These are phyloP conservation scores for Etheostoma nigrum DNA, from an alignment of 2,797 vertebrate genomes.

Conservation along the genomic window DNA sequence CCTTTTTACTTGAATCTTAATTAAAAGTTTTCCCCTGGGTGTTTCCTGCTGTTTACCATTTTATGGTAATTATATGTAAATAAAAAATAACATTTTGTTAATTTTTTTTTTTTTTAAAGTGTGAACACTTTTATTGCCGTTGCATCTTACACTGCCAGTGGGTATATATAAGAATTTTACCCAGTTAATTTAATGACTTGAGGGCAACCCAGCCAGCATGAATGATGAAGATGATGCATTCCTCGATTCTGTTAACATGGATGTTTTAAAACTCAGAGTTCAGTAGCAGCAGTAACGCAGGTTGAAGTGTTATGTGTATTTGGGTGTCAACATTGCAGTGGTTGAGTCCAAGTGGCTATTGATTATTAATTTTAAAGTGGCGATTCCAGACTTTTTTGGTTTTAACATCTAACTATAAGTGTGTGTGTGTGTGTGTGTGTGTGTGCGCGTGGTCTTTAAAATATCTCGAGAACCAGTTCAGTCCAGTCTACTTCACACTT, in stretches of 20 bases:
- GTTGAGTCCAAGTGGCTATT: background rate
- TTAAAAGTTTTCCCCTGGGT: too few species aligned
- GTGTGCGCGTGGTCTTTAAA: too few species aligned
- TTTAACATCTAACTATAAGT: too few species aligned
- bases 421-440: too few species aligned
- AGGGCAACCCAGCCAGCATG: background rate
- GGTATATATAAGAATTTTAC: background rate
- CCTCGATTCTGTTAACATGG: background rate
- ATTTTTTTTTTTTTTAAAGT: background rate
- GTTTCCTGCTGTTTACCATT: background rate
- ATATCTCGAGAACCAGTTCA: too few species aligned
- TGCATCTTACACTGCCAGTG: background rate
- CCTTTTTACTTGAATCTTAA: conserved; percentile 4
- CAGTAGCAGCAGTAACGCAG: too few species aligned
- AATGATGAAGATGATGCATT: background rate
- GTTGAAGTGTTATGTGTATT: too few species aligned
- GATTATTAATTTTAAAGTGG: background rate
- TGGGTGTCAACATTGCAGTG: background rate
- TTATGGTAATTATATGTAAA: background rate
- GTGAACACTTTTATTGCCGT: background rate
- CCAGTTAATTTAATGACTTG: background rate
- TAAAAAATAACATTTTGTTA: too few species aligned
- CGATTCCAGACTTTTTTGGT: background rate
- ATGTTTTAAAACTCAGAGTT: too few species aligned
- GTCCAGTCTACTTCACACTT: too few species aligned